Evolutionary conservation across 2,888 invertebrate species (phyloP).

Genomic region (Trissoscelio sp.): DNA sequence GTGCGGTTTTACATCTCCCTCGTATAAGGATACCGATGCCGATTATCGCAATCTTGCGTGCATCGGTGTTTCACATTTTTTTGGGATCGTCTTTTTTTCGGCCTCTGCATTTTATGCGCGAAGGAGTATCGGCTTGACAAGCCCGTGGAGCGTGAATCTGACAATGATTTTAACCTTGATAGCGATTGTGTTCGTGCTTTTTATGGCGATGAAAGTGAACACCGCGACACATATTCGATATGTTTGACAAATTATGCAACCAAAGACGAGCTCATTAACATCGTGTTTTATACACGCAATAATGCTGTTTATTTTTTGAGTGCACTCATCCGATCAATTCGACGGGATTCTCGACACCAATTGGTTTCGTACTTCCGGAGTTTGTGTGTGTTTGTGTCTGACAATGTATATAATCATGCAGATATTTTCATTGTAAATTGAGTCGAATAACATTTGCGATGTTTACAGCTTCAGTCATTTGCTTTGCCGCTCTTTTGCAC

Average conservation of each 20-base stretch:
- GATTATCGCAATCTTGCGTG: not conserved
- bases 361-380: too few species aligned
- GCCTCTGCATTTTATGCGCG: not conserved
- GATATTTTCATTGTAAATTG: too few species aligned
- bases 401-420: too few species aligned
- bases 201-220: slow-evolving; percentile 64
- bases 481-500: too few species aligned
- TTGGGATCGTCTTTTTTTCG: too few species aligned
- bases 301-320: not conserved
- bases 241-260: slow-evolving; percentile 54
- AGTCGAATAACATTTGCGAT: too few species aligned
- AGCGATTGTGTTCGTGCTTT: slow-evolving; percentile 55
- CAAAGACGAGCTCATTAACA: slow-evolving; percentile 27
- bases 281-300: not conserved
- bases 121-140: slow-evolving; percentile 12
- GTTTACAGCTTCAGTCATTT: too few species aligned
- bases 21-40: not conserved
- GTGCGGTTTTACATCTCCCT: slow-evolving; percentile 26
- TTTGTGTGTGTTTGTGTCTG: too few species aligned
- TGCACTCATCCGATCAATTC: not conserved
- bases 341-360: too few species aligned
- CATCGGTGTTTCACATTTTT: not conserved
- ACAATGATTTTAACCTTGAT: slow-evolving; percentile 61
- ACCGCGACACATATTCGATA: slow-evolving; percentile 45
- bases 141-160: slow-evolving; percentile 48